Percentiles rank a stretch among this genome's conserved stretches.
Evolutionary conservation across 2,113 vertebrate genomes (phyloP).

Genomic region (Chamaetylas fuelleborni): DNA sequence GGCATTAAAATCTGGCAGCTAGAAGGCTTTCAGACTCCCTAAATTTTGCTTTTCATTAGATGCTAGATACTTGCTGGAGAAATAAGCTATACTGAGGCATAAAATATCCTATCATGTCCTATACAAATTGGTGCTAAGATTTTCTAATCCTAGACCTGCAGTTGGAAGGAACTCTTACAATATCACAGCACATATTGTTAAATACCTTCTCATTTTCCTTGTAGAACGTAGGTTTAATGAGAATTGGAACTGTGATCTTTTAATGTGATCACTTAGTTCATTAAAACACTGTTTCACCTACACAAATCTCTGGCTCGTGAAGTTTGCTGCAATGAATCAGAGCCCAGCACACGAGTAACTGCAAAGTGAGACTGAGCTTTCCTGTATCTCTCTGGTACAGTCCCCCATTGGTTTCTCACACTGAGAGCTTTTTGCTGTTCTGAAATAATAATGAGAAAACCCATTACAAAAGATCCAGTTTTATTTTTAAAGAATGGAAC

Average conservation of each 20-base stretch:
- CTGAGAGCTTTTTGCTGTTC: background rate
- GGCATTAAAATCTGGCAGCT: background rate
- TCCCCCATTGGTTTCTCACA: background rate
- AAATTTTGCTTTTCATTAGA: background rate
- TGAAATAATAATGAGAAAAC: slow-evolving; percentile 54
- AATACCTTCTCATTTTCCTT: slow-evolving; percentile 26
- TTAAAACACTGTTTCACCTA: slow-evolving; percentile 34
- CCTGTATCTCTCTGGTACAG: background rate
- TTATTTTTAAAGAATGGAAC: slow-evolving; percentile 13
- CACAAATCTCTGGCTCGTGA: slow-evolving; percentile 42
- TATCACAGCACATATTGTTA: background rate
- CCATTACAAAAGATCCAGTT: slow-evolving; percentile 26
- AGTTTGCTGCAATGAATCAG: slow-evolving; percentile 42
- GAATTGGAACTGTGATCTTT: slow-evolving; percentile 42
- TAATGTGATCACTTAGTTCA: slow-evolving; percentile 56
- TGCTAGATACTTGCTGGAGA: background rate
- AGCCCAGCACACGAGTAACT: slow-evolving; percentile 39
- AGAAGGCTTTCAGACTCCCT: background rate
- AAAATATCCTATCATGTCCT: background rate
- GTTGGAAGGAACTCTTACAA: background rate
- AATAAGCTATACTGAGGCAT: background rate
- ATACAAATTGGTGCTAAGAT: background rate
- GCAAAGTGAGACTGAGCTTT: background rate
- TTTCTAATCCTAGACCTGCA: background rate
- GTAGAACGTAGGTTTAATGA: background rate